Conservation (phyloP, 2,797 vertebrate species). For the Petrocephalus sullivani region DNA sequence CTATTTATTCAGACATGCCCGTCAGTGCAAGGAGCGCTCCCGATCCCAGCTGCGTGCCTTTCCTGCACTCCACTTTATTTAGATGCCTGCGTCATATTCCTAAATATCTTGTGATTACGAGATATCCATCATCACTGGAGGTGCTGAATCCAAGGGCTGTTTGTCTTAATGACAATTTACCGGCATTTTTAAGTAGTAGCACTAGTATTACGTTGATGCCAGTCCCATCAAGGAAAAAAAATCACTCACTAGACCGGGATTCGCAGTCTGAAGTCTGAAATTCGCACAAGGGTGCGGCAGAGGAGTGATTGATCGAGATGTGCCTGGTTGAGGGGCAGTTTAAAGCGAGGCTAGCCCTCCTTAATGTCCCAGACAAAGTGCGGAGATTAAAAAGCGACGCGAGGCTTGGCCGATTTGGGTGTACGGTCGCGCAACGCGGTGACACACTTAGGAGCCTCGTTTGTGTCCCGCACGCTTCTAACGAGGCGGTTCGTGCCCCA, state of each 20-base stretch:
- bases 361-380: background rate
- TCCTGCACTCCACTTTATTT: background rate
- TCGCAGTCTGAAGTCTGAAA: background rate
- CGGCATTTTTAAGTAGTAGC: background rate
- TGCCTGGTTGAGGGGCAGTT: background rate
- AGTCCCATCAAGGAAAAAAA: background rate
- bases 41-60: background rate
- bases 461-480: background rate
- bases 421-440: background rate
- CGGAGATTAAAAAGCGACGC: background rate
- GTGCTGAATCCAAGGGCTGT: background rate
- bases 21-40: background rate
- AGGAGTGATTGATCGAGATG: background rate
- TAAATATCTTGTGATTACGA: constrained; percentile 1
- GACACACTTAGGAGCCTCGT: background rate
- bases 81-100: constrained; percentile 4
- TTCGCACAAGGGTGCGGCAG: background rate
- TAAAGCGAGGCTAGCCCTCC: background rate
- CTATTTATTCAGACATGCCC: background rate
- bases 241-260: background rate
- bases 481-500: background rate
- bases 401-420: background rate
- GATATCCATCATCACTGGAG: constrained; percentile 1
- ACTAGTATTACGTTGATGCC: background rate
- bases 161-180: background rate